Base-by-base conservation (phyloP, 2,888 invertebrate species). In the Caradrina clavipalpis region DNA sequence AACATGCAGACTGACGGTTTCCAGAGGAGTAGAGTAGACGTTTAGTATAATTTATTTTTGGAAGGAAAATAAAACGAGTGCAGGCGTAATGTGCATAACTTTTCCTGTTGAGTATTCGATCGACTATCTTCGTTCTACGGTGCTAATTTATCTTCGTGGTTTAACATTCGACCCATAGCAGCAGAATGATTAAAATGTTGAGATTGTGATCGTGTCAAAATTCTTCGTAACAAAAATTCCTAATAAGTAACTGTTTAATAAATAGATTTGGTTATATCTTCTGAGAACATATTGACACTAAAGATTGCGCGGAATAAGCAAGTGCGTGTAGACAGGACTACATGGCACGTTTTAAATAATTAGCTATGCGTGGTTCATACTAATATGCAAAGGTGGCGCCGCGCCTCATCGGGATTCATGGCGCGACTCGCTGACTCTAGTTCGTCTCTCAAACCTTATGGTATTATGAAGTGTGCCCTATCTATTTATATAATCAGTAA, bases 391-490 rank as follows among this genome's bases (percentile, higher is more conserved):
- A 81, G 75, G 72, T 82, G 94, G 95, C 95, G 94, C 94, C 95
- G 88, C 72, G 63, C 76, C 89, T 92, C 89, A 94, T 95, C 89
- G 80, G 81, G 87, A 95, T 94, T 92, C 95, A 90, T 66, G 68
- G 80, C 90, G 84, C 82, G 87, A 71, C 71, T 51, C 51, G 66
- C 69, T 80, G 80, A 82, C 82, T 81, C 71, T 76, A 59, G 77
- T 78, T 84, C 63, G 77, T 68, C 65, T 75, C 68, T 74, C 70
- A 66, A 75, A 68, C 73, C 72, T 82, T 78, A 74, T 76, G 49
- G 72, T 11, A 76, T 77, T 55, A 71, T 77, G 69, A 80, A 76
- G 67, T 73, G 71, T 74, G 76, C 72, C 63, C 69, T 65, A 59
- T 51, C 64, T 76, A 70, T 74, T 68, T 50, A 55, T 58, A 54